A percentile compares a stretch with the other conserved stretches of the same genome.
Evolutionary conservation across 2,888 invertebrate genomes (phyloP).

Genomic region (Dascillus cervinus): DNA sequence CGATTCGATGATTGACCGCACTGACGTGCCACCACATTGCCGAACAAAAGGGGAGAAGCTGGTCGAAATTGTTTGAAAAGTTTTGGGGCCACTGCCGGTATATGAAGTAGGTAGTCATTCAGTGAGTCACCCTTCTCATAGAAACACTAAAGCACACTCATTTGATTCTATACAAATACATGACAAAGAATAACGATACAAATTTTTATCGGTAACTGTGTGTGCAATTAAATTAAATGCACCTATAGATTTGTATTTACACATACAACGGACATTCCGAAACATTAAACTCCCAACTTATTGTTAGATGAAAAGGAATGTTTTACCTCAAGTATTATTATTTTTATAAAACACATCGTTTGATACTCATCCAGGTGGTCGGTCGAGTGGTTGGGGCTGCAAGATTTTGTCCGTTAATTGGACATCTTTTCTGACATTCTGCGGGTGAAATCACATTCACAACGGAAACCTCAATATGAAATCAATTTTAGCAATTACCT

Average conservation of each 20-base stretch:
- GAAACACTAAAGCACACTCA: conserved; percentile 16
- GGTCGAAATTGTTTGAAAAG: too few species aligned
- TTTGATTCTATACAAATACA: conserved; percentile 20
- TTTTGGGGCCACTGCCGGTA: conserved; percentile 16
- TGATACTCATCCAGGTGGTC: too few species aligned
- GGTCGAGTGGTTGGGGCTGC: too few species aligned
- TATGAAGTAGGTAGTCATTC: conserved; percentile 16
- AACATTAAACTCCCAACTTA: conserved; percentile 23
- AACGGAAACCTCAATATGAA: conserved; percentile 6
- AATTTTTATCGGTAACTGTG: conserved; percentile 13
- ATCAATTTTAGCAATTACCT: conserved; percentile 10
- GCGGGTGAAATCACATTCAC: too few species aligned
- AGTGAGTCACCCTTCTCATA: conserved; percentile 21
- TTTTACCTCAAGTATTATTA: too few species aligned
- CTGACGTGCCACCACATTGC: too few species aligned
- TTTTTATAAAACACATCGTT: too few species aligned
- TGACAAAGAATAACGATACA: conserved; percentile 20
- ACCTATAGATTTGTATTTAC: conserved; percentile 8
- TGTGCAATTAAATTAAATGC: conserved; percentile 20
- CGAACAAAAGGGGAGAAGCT: too few species aligned
- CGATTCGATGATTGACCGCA: too few species aligned
- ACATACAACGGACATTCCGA: conserved; percentile 24
- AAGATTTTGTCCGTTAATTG: too few species aligned
- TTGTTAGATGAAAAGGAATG: too few species aligned
- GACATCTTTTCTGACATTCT: too few species aligned